These are phyloP conservation scores for Cyanoramphus novaezelandiae DNA, from an alignment of 2,113 vertebrate species.

Conservation along the genomic window DNA sequence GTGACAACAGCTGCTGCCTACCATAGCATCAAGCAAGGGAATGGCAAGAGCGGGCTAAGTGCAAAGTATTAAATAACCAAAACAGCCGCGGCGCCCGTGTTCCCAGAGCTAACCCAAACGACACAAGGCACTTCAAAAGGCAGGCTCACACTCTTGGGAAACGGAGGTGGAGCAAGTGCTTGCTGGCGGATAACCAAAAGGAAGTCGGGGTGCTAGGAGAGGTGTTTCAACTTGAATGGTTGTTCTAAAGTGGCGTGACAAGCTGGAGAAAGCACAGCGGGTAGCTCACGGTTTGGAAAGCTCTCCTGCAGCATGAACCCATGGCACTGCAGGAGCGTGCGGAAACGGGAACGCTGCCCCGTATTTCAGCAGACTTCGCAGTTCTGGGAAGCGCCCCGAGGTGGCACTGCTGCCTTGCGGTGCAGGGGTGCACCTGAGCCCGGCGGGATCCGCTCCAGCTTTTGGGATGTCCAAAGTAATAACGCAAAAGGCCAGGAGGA, in stretches of 20 bases:
- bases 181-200: no score
- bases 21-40: accelerated
- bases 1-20: neutral
- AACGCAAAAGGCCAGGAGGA: neutral
- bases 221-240: neutral
- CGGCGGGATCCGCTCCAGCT: neutral
- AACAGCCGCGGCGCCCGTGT: neutral
- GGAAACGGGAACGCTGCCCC: accelerated
- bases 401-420: neutral
- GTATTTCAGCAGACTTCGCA: neutral
- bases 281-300: neutral
- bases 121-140: neutral
- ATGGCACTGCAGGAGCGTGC: neutral
- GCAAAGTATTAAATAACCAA: neutral
- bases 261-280: neutral
- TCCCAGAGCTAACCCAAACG: neutral
- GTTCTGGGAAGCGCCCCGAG: neutral
- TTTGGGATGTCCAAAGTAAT: neutral
- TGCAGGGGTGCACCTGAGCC: neutral
- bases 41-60: neutral
- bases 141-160: accelerated
- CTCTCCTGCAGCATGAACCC: accelerated
- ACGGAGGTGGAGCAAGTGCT: neutral
- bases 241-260: neutral
- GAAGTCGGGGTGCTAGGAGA: neutral